These are phyloP conservation scores for Ophion slaviceki DNA, from an alignment of 2,888 invertebrate species.

Conservation along the genomic window DNA sequence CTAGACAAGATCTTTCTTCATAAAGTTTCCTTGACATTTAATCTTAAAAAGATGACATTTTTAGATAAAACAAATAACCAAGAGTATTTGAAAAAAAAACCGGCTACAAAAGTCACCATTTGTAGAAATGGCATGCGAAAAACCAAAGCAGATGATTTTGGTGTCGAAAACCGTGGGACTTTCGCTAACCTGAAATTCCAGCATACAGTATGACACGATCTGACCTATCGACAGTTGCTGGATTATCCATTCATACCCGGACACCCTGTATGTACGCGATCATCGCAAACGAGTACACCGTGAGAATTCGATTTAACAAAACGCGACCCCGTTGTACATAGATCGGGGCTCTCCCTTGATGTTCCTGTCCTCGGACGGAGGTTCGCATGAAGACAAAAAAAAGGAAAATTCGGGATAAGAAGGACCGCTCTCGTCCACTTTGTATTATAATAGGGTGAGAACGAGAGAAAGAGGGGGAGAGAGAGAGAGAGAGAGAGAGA, in stretches of 20 bases:
- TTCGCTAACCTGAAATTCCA: too few relatives aligned
- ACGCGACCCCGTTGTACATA: constrained; percentile 2
- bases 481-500: constrained; percentile 52
- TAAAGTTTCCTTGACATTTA: too few relatives aligned
- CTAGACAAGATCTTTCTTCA: too few relatives aligned
- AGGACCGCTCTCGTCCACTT: constrained; percentile 60
- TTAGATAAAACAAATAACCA: too few relatives aligned
- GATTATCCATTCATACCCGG: background rate
- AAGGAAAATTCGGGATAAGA: constrained; percentile 55
- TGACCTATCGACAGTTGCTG: too few relatives aligned
- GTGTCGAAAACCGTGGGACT: too few relatives aligned
- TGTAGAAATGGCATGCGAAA: too few relatives aligned
- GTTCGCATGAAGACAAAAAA: constrained; percentile 35
- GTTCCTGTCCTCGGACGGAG: constrained; percentile 9
- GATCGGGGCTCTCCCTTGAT: constrained; percentile 10
- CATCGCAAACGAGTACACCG: constrained; percentile 30
- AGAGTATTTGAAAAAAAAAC: too few relatives aligned
- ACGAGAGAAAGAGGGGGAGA: constrained; percentile 56
- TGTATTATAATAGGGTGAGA: constrained; percentile 70
- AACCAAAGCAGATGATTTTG: too few relatives aligned
- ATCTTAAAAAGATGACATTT: too few relatives aligned
- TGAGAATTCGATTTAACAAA: constrained; percentile 41
- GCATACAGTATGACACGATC: too few relatives aligned
- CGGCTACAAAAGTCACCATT: too few relatives aligned
- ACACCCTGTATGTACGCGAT: background rate